Evolutionary conservation across 1,140 invertebrate species (phyloP).

Genomic region (Panulirus ornatus): DNA sequence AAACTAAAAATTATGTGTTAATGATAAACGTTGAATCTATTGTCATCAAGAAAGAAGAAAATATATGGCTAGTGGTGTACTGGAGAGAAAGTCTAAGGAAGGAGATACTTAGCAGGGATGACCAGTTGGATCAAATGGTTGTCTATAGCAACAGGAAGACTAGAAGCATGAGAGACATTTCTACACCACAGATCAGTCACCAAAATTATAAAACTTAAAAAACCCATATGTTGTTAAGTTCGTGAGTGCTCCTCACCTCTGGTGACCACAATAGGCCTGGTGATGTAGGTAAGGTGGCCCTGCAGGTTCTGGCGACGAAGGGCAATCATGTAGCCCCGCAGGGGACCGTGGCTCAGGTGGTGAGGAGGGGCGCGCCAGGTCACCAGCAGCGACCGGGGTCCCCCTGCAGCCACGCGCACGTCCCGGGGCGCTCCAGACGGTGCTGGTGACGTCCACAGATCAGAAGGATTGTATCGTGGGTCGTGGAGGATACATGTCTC

Average conservation of each 20-base stretch:
- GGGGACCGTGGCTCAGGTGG: constrained; percentile 35
- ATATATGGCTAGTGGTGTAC: too few relatives aligned
- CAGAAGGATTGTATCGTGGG: too few relatives aligned
- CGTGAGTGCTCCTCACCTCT: constrained; percentile 6
- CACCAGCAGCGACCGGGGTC: constrained; percentile 45
- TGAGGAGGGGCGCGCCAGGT: constrained; percentile 39
- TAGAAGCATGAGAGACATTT: not conserved
- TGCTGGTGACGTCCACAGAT: not conserved
- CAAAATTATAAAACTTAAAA: too few relatives aligned
- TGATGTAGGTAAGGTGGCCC: constrained; percentile 57
- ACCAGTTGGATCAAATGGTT: too few relatives aligned
- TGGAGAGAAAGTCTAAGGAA: too few relatives aligned
- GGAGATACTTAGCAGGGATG: too few relatives aligned
- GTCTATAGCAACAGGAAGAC: too few relatives aligned
- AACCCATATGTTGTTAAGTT: not conserved
- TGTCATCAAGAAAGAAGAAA: too few relatives aligned
- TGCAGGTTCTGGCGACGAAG: constrained; percentile 63
- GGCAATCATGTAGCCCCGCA: constrained; percentile 60
- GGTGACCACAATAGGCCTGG: constrained; percentile 22
- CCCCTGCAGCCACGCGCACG: constrained; percentile 28
- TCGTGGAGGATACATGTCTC: too few relatives aligned
- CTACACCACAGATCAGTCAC: too few relatives aligned
- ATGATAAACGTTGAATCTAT: too few relatives aligned
- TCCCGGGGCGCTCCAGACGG: constrained; percentile 52
- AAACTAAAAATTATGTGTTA: too few relatives aligned